phyloP scores from a whole-genome alignment of 2,113 vertebrate genomes.

The Arenaria interpres region DNA sequence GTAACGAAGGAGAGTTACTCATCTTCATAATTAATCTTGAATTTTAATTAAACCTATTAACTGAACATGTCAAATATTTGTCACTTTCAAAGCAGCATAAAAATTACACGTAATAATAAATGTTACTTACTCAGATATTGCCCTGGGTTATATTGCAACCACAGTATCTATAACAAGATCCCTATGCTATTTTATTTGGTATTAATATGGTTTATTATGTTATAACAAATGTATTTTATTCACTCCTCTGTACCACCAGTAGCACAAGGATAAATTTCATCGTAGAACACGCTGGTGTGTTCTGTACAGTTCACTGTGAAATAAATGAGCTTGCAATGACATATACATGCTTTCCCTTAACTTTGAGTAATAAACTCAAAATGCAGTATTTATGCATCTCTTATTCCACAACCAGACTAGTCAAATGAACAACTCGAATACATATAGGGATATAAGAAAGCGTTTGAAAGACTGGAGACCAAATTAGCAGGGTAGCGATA shows the following conservation, averaged over 20 bases:
- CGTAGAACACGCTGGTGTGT: background rate
- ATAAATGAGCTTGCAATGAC: constrained; percentile 27
- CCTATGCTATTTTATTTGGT: background rate
- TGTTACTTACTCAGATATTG: background rate
- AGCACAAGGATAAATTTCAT: constrained; percentile 5
- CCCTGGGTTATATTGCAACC: constrained; percentile 13
- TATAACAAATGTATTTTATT: constrained; percentile 18
- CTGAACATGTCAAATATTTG: constrained; percentile 51
- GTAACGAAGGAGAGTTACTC: constrained; percentile 49
- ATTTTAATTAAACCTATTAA: constrained; percentile 68
- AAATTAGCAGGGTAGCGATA: background rate
- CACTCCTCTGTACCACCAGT: constrained; percentile 2
- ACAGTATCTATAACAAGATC: constrained; percentile 9
- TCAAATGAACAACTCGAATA: background rate
- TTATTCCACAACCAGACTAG: background rate
- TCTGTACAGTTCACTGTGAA: background rate
- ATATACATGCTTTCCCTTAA: background rate
- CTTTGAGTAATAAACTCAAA: background rate
- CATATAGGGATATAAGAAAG: background rate
- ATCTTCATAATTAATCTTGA: constrained; percentile 56
- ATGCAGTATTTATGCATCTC: background rate
- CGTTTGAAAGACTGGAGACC: background rate
- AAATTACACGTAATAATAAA: constrained; percentile 28
- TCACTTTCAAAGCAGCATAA: constrained; percentile 32
- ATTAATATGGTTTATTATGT: constrained; percentile 48